Evolutionary conservation across 2,113 vertebrate species (phyloP), one percentile per base, ranked within the genome.

Genomic region (Albula glossodonta): DNA sequence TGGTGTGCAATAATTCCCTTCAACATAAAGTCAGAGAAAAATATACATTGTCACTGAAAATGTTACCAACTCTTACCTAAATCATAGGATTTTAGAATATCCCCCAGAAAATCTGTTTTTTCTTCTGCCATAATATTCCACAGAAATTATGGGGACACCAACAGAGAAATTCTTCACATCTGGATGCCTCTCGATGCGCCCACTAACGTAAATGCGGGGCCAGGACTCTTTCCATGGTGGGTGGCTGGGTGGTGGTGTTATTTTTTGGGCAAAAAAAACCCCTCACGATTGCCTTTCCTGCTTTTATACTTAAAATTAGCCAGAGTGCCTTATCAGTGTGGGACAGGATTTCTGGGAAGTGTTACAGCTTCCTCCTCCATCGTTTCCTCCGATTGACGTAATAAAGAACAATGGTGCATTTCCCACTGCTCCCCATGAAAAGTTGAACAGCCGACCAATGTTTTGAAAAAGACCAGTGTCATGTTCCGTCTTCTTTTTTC

Each of bases 281-380:
- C 95, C 92, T 96, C 95, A 96, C 94, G 95, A 96, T 97, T 96
- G 96, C 88, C 74, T 95, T 99, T 99, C 98, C 98, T 98, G 97
- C 97, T 95, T 95, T 92, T 95, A 93, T 93, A 95, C 96, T 97
- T 92, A 93, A 97, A 98, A 97, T 95, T 97, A 98, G 97, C 93
- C 96, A 96, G 94, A 91, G 88, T 92, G 84, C 91, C 97, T 99
- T 99, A 99, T 99, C 98, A 96, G 95, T 89, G 93, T 95, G 93
- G 95, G 93, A 95, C 97, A 96, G 91, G 92, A 95, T 94, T 95
- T 95, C 95, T 88, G 93, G 96, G 96, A 95, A 89, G 87, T 94
- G 91, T 87, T 94, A 93, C 90, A 89, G 94, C 95, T 98, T 99
- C 97, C 98, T 97, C 94, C 96, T 96, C 88, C 96, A 96, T 98